phyloP scores from a whole-genome alignment of 2,888 invertebrate species.

The Litoditis marina region DNA sequence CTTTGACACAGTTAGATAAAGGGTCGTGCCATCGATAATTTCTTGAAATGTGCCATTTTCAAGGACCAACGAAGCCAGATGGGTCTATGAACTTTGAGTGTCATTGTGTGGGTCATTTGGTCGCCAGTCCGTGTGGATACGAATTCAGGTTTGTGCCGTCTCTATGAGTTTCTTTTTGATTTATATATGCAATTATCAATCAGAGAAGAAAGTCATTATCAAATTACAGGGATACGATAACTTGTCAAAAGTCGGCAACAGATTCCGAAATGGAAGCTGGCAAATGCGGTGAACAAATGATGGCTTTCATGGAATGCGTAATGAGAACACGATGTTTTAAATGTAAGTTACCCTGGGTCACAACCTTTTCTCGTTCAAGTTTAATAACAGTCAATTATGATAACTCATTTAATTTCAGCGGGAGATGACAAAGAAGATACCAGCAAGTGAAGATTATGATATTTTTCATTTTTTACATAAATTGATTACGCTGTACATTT shows the following conservation, averaged over 20 bases:
- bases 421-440: neutral
- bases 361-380: too few relatives aligned
- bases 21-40: too few relatives aligned
- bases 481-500: too few relatives aligned
- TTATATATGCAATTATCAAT: neutral
- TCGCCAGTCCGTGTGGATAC: slow-evolving; percentile 58
- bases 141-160: slow-evolving; percentile 43
- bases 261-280: slow-evolving; percentile 55
- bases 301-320: slow-evolving; percentile 58
- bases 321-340: slow-evolving; percentile 57
- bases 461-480: too few relatives aligned
- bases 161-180: neutral
- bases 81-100: slow-evolving; percentile 59
- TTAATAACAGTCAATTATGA: too few relatives aligned
- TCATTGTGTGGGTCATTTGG: slow-evolving; percentile 58
- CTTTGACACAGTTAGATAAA: too few relatives aligned
- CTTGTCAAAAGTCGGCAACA: slow-evolving; percentile 50
- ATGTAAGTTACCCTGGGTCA: slow-evolving; percentile 24
- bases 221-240: slow-evolving; percentile 44
- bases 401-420: neutral
- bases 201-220: neutral
- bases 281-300: slow-evolving; percentile 54
- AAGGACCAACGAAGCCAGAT: slow-evolving; percentile 57
- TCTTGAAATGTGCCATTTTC: slow-evolving; percentile 1
- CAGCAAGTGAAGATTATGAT: too few relatives aligned